Base-by-base conservation (phyloP, 53 echinoderm and acorn worm genomes). In the Holothuria scabra region DNA sequence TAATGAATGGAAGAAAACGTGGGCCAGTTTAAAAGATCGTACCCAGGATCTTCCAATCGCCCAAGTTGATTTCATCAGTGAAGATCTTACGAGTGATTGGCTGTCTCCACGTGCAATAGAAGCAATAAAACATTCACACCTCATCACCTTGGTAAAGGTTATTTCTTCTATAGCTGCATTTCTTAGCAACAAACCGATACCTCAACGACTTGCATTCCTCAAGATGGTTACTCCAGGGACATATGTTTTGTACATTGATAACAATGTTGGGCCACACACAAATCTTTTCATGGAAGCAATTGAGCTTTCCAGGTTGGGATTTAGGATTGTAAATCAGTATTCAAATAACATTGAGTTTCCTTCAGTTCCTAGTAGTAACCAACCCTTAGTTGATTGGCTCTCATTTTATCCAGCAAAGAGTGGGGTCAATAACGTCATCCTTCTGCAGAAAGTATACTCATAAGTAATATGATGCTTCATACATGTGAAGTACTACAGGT, bases 201-300 rank as follows among this genome's bases (percentile, higher is more conserved):
- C 48, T 58, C 79, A 28, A 11, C 12, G 79, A 31, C 55, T 79
- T 57, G 29, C 57, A 57, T 79, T 79, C 56, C 56, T 79, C 14
- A 29, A 29, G 10, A 28, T 35, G 20, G 26, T 79, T 32, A 33
- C 56, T 29, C 79, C 79, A 3, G 79, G 79, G 5, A 56, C 57
- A 4, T 79, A 25, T 31, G 59, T 79, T 14, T 58, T 79, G 79
- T 79, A 28, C 79, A 79, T 79, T n/a, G 79, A 79, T 57, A 79
- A 79, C 19, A 55, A 12, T 21, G 19, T 31, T 12, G 79, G 79
- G 2, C 79, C 79, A 16, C 79, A 79, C 58, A 79, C 22, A 23
- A 1, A 57, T 4, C 12, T 79, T 28, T 79, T 79, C 79, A 56
- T 48, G 33, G 57, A 79, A 59, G 29, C 79, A 12, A 26, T 79